These are phyloP conservation scores for Manacus vitellinus DNA, from an alignment of 2,113 vertebrate genomes.

Conservation along the genomic window DNA sequence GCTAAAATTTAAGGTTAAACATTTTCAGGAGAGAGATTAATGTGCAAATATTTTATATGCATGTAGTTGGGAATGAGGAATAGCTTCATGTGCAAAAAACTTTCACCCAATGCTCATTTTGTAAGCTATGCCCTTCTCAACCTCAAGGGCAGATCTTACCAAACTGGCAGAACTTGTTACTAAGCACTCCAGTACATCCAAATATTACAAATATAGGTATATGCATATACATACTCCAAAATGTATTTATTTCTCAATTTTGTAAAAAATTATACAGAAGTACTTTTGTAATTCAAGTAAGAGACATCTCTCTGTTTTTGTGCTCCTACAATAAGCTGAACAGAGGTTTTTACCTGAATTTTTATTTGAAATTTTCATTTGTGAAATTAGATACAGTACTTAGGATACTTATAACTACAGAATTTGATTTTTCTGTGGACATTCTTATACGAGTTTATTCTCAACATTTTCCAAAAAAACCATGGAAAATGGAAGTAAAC, in stretches of 20 bases:
- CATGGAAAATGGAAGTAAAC: background rate
- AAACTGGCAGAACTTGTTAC: background rate
- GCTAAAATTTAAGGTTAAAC: background rate
- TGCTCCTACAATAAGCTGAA: background rate
- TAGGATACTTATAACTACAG: background rate
- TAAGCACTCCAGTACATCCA: background rate
- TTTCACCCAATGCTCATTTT: background rate
- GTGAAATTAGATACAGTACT: background rate
- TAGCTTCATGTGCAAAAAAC: background rate
- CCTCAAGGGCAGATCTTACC: background rate
- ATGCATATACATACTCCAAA: background rate
- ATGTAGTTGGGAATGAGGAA: background rate
- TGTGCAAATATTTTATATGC: background rate
- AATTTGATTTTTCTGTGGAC: background rate
- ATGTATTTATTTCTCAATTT: background rate
- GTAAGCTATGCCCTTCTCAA: background rate
- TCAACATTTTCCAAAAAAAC: background rate
- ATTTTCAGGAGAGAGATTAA: background rate
- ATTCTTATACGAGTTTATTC: background rate
- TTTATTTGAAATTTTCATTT: background rate
- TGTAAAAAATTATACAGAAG: background rate
- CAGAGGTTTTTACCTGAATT: background rate
- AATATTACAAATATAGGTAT: background rate
- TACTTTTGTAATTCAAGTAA: background rate
- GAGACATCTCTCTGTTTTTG: background rate